A percentile compares a stretch with the other conserved stretches of the same genome.
phyloP scores from a whole-genome alignment of 2,888 invertebrate species.

The Leuctra nigra region DNA sequence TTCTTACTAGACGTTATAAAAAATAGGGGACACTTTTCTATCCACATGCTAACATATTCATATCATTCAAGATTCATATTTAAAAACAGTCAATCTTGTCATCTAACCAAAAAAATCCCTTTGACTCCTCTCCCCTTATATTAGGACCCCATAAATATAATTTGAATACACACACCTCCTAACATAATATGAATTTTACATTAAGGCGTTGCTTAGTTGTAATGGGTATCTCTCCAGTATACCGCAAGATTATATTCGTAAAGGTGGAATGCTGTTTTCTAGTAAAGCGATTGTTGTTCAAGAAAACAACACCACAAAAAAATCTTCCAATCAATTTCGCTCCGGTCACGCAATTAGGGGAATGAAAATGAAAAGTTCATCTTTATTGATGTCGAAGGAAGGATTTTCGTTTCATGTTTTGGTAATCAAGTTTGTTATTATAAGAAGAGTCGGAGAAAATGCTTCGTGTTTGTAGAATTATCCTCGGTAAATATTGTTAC shows the following conservation, averaged over 20 bases:
- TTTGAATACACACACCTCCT: constrained; percentile 14
- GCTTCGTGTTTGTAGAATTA: constrained; percentile 1
- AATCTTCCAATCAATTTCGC: constrained; percentile 14
- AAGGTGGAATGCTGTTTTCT: constrained; percentile 8
- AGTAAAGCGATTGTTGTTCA: neutral
- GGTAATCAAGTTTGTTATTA: constrained; percentile 1
- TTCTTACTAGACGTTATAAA: no score
- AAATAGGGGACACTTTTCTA: no score
- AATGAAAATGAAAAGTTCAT: constrained; percentile 10
- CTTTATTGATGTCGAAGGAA: neutral
- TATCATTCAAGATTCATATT: neutral
- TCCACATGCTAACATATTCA: constrained; percentile 4
- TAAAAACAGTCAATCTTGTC: constrained; percentile 13
- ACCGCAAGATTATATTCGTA: neutral
- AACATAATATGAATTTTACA: neutral
- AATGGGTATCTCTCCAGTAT: neutral
- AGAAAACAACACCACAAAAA: neutral
- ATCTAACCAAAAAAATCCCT: neutral
- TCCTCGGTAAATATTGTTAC: constrained; percentile 9
- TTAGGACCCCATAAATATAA: neutral
- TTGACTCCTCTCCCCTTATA: neutral
- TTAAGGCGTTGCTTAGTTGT: neutral
- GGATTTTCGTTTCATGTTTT: neutral
- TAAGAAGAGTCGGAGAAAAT: neutral
- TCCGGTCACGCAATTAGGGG: constrained; percentile 14